A percentile compares a stretch with the other conserved stretches of the same genome.
phyloP scores from a whole-genome alignment of 2,888 invertebrate species.

The Mesopsocus fuscifrons region DNA sequence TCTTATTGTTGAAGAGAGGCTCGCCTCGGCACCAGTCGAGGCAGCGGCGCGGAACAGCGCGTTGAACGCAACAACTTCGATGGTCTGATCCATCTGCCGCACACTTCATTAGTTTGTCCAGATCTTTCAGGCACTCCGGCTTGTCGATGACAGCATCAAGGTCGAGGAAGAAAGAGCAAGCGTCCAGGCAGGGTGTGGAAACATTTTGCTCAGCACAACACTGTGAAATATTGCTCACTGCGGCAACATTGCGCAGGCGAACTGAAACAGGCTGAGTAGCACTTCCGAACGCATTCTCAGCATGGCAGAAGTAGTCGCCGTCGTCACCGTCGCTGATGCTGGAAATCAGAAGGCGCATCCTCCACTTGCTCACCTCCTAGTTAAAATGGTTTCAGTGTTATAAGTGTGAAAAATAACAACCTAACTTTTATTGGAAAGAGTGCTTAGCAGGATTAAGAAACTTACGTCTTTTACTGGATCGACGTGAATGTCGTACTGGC shows the following conservation, averaged over 20 bases:
- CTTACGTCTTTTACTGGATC: constrained; percentile 37
- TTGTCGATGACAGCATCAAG: constrained; percentile 65
- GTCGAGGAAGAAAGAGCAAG: constrained; percentile 66
- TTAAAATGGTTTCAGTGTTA: constrained; percentile 10
- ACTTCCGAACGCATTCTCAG: constrained; percentile 64
- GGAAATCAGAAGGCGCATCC: constrained; percentile 55
- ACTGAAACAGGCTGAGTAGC: constrained; percentile 54
- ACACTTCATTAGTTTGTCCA: constrained; percentile 71
- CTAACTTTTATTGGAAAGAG: too few relatives aligned
- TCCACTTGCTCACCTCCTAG: constrained; percentile 44
- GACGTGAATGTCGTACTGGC: constrained; percentile 47
- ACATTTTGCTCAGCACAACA: constrained; percentile 71
- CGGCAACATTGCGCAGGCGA: constrained; percentile 39
- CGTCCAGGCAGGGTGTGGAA: constrained; percentile 55
- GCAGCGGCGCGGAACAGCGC: constrained; percentile 61
- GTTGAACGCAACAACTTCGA: constrained; percentile 60
- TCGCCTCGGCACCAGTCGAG: constrained; percentile 72
- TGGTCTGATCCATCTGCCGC: constrained; percentile 62
- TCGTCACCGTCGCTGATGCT: constrained; percentile 49
- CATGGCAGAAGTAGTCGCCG: constrained; percentile 69
- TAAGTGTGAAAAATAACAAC: constrained; percentile 8
- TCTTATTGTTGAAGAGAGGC: constrained; percentile 38
- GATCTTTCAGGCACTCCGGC: constrained; percentile 62
- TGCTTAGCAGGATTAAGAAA: constrained; percentile 9
- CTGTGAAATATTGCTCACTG: constrained; percentile 51